These are phyloP conservation scores for Pangasianodon gigas DNA, from an alignment of 2,113 vertebrate genomes.

Conservation along the genomic window DNA sequence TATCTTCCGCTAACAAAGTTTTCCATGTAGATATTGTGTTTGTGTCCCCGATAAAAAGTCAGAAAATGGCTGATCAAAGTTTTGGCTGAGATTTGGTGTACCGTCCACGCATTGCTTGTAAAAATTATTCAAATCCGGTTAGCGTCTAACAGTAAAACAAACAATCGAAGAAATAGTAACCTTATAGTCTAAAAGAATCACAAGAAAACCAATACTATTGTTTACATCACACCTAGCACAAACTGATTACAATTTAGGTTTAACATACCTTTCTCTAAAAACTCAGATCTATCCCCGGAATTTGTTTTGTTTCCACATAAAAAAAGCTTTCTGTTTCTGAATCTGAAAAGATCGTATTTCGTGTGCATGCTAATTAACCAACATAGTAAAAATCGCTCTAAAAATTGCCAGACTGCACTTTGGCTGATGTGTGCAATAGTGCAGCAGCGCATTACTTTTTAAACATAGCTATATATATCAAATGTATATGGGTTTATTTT, in stretches of 20 bases:
- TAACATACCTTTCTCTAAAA: not conserved
- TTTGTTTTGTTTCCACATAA: no score
- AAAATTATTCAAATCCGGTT: not conserved
- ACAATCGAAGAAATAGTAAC: not conserved
- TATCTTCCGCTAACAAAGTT: not conserved
- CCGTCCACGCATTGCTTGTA: no score
- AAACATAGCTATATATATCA: not conserved
- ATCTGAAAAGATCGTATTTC: no score
- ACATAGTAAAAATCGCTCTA: not conserved
- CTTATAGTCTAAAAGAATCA: not conserved
- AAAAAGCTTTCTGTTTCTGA: no score
- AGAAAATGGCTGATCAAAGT: not conserved
- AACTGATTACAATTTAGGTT: not conserved
- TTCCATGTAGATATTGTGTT: not conserved
- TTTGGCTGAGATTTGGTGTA: no score
- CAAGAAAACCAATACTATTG: not conserved
- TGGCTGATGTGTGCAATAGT: not conserved
- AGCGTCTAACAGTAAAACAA: not conserved
- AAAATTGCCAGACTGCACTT: not conserved
- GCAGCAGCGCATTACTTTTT: not conserved
- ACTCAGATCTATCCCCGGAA: not conserved
- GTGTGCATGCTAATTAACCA: no score
- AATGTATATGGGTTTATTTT: not conserved
- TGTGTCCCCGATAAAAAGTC: not conserved
- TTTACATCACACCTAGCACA: not conserved